phyloP scores from a whole-genome alignment of 2,797 vertebrate species.

The Tauraco hartlaubi region DNA sequence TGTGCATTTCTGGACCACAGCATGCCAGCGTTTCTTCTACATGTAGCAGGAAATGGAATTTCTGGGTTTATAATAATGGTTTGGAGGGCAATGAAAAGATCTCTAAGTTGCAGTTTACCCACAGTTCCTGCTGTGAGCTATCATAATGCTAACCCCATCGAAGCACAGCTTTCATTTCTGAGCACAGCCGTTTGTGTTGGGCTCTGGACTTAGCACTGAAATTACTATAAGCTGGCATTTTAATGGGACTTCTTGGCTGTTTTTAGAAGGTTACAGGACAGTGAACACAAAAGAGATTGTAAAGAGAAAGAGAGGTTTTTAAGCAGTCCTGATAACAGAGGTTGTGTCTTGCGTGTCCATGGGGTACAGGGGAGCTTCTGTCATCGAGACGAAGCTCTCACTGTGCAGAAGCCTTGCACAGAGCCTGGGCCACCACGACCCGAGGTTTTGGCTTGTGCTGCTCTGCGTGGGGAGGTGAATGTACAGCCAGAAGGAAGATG shows the following conservation, averaged over 20 bases:
- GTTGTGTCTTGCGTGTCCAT: too few relatives aligned
- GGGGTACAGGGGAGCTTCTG: neutral
- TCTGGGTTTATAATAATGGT: neutral
- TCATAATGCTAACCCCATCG: neutral
- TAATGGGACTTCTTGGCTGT: neutral
- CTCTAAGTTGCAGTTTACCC: neutral
- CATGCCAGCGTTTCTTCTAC: neutral
- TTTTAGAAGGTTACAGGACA: neutral
- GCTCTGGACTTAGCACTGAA: neutral
- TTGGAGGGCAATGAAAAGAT: neutral
- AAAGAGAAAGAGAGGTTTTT: neutral
- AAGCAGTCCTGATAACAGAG: neutral
- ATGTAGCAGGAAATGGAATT: neutral
- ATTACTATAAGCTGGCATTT: neutral
- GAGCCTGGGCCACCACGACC: neutral
- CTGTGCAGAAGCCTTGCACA: neutral
- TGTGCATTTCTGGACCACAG: neutral
- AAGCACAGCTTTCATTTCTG: neutral
- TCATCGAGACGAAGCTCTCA: neutral
- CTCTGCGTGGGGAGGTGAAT: neutral
- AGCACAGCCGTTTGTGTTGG: neutral
- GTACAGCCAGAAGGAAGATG: neutral
- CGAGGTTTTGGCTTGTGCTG: neutral
- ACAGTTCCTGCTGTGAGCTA: neutral
- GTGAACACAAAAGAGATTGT: neutral